These are phyloP conservation scores for Chloroceryle inda DNA, from an alignment of 2,797 vertebrate genomes.

Conservation along the genomic window DNA sequence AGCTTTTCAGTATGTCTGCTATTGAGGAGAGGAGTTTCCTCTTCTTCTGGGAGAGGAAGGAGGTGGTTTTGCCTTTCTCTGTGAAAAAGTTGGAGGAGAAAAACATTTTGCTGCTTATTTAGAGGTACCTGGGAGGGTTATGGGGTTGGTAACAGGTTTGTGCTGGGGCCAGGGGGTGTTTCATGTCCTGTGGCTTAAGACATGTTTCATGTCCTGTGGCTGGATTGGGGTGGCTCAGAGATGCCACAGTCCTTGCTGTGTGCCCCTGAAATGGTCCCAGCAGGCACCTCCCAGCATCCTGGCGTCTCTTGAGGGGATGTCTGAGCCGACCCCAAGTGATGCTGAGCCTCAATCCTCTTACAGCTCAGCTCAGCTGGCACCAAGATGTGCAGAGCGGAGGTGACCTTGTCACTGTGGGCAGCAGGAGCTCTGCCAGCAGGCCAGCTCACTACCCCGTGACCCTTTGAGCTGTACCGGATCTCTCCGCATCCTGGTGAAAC, in stretches of 20 bases:
- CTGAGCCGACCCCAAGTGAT: neutral
- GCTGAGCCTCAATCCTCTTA: conserved; percentile 59
- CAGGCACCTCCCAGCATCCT: rapidly evolving
- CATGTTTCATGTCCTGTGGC: neutral
- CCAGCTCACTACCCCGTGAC: neutral
- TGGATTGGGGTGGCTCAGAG: neutral
- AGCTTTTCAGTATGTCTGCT: rapidly evolving
- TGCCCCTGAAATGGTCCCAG: neutral
- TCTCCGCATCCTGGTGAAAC: neutral
- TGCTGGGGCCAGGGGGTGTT: neutral
- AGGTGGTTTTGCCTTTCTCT: neutral
- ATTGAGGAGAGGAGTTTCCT: neutral
- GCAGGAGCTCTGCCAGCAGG: neutral
- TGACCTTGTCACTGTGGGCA: neutral
- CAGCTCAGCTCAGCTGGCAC: neutral
- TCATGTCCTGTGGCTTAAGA: too few species aligned
- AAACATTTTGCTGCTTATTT: neutral
- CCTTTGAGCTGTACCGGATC: neutral
- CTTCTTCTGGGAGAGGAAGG: neutral
- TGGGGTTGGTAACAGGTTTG: neutral
- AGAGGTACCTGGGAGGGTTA: neutral
- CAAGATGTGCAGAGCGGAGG: neutral
- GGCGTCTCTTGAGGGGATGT: rapidly evolving
- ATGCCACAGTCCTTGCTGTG: rapidly evolving
- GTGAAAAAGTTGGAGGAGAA: neutral